These are phyloP conservation scores for Steinernema feltiae DNA, from an alignment of 1,140 invertebrate species.

Conservation along the genomic window DNA sequence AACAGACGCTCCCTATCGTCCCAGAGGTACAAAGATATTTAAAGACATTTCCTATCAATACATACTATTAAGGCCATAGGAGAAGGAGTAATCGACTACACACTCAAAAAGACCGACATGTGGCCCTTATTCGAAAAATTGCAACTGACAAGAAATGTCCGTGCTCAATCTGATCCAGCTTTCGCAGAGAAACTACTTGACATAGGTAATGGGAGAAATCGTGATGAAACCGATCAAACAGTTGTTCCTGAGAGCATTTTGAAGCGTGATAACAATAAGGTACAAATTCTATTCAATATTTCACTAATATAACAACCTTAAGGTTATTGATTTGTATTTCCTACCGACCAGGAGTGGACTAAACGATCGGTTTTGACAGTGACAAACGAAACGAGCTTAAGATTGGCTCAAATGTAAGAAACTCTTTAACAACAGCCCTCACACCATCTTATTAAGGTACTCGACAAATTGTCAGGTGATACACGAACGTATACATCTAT, in stretches of 20 bases:
- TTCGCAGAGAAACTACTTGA: neutral
- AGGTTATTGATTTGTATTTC: no score
- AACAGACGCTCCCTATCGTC: conserved; percentile 25
- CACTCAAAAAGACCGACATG: conserved; percentile 10
- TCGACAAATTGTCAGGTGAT: neutral
- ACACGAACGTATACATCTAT: neutral
- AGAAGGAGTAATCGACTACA: conserved; percentile 1
- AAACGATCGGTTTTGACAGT: no score
- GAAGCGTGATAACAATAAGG: no score
- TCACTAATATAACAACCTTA: no score
- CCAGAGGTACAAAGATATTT: neutral
- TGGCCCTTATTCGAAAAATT: conserved; percentile 17
- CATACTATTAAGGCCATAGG: neutral
- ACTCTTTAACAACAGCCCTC: no score
- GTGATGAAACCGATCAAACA: neutral
- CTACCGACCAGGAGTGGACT: no score
- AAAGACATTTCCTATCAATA: neutral
- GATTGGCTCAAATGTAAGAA: neutral
- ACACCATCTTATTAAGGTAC: conserved; percentile 16
- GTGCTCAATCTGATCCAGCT: neutral
- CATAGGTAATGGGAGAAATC: neutral
- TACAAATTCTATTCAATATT: no score
- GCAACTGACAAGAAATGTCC: conserved; percentile 17
- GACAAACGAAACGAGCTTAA: no score
- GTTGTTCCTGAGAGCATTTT: neutral